phyloP scores from a whole-genome alignment of 2,113 vertebrate genomes.

The Machaerirhynchus nigripectus region DNA sequence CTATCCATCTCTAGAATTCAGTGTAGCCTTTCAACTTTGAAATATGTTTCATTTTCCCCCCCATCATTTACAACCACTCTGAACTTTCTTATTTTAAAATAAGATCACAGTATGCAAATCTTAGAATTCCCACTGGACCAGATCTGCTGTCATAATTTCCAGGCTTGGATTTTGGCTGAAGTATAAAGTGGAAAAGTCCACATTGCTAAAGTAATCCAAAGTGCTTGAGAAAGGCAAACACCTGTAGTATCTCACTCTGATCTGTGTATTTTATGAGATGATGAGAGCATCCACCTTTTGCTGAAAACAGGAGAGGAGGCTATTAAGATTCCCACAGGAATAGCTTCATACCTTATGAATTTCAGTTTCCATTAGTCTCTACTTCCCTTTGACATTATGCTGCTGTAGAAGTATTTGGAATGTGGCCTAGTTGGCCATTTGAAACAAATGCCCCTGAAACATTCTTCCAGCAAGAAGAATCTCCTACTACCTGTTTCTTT shows the following conservation, averaged over 20 bases:
- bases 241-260: background rate
- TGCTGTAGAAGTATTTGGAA: background rate
- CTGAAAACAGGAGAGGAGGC: background rate
- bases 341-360: background rate
- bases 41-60: background rate
- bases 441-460: background rate
- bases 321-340: constrained; percentile 2
- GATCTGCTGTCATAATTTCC: background rate
- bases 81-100: background rate
- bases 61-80: background rate
- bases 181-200: background rate
- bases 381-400: background rate
- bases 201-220: background rate
- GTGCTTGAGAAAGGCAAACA: background rate
- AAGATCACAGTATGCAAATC: background rate
- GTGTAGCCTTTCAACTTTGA: background rate
- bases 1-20: background rate
- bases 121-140: background rate
- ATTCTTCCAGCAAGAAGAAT: background rate
- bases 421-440: background rate
- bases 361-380: constrained; percentile 1
- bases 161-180: background rate
- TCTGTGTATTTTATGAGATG: background rate
- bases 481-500: background rate
- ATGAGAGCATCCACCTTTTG: background rate